These are phyloP conservation scores for Etheostoma nigrum DNA, from an alignment of 2,797 vertebrate species.

Conservation along the genomic window DNA sequence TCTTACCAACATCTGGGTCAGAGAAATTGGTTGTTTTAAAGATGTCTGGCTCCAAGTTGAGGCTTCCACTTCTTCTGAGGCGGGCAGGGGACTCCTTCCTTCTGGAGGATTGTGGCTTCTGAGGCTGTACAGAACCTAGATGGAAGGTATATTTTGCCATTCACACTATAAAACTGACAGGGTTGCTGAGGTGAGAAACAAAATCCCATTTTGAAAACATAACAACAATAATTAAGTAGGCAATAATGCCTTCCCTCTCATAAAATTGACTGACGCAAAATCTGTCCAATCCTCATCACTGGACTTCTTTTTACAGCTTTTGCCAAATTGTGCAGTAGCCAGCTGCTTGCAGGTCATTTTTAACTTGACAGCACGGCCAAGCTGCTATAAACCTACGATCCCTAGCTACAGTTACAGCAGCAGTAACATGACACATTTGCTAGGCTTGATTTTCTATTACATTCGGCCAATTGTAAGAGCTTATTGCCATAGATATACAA, in stretches of 20 bases:
- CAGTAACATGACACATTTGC: not conserved
- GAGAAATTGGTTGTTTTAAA: slow-evolving; percentile 78
- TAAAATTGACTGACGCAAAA: not conserved
- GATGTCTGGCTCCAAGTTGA: slow-evolving; percentile 88
- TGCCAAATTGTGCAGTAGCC: not conserved
- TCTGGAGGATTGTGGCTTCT: slow-evolving; percentile 80
- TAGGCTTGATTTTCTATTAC: not conserved
- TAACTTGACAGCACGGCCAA: not conserved
- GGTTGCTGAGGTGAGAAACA: not conserved
- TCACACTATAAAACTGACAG: not conserved
- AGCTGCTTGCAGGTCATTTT: not conserved
- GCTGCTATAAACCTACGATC: not conserved
- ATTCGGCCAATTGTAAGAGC: not conserved
- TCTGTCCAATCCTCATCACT: not conserved
- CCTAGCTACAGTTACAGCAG: not conserved
- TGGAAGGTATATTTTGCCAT: slow-evolving; percentile 3
- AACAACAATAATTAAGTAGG: not conserved
- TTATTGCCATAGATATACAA: not conserved
- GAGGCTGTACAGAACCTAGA: slow-evolving; percentile 74
- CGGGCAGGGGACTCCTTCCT: slow-evolving; percentile 77
- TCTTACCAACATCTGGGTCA: slow-evolving; percentile 77
- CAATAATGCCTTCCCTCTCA: not conserved
- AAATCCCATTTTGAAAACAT: too few relatives aligned
- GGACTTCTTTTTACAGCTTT: not conserved
- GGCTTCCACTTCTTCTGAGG: slow-evolving; percentile 86